Evolutionary conservation across 2,888 invertebrate species (phyloP).

Genomic region (Drosophila bunnanda): DNA sequence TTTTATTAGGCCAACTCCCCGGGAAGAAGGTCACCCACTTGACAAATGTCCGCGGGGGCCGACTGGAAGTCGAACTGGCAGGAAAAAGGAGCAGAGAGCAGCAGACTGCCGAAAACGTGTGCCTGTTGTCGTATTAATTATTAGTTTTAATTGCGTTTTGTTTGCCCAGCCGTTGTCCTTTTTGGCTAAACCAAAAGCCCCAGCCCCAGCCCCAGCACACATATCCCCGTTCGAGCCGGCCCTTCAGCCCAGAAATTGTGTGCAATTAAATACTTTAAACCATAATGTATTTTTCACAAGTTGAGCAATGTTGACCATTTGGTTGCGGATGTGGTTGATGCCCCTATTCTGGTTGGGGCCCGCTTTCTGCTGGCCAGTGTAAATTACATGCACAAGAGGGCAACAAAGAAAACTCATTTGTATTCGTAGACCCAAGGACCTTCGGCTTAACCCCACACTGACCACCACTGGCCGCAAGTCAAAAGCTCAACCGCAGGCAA

Average conservation of each 20-base stretch:
- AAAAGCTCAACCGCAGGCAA: slow-evolving; percentile 76
- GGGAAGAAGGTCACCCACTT: slow-evolving; percentile 57
- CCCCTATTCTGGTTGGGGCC: slow-evolving; percentile 13
- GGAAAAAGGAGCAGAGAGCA: background rate
- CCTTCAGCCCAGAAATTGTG: slow-evolving; percentile 54
- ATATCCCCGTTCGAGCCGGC: slow-evolving; percentile 27
- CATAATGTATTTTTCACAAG: slow-evolving; percentile 80
- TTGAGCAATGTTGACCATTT: slow-evolving; percentile 79
- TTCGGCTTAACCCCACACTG: slow-evolving; percentile 38
- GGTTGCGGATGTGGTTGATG: slow-evolving; percentile 66
- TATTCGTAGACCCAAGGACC: slow-evolving; percentile 48
- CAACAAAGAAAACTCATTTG: slow-evolving; percentile 68
- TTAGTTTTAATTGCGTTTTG: slow-evolving; percentile 77
- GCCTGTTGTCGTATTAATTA: slow-evolving; percentile 69
- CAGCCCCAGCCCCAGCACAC: slow-evolving; percentile 11
- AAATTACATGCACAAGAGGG: slow-evolving; percentile 63
- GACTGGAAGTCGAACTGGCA: slow-evolving; percentile 7
- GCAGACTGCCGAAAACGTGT: slow-evolving; percentile 37
- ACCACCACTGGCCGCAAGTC: slow-evolving; percentile 59
- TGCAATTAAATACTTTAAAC: slow-evolving; percentile 77
- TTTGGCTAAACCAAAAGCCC: slow-evolving; percentile 28
- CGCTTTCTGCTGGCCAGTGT: slow-evolving; percentile 31
- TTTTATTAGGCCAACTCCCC: slow-evolving; percentile 68
- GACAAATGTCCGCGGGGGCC: slow-evolving; percentile 42
- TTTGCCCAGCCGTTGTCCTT: slow-evolving; percentile 43